Percentiles rank a stretch among this genome's conserved stretches.
phyloP scores from a whole-genome alignment of 2,113 vertebrate genomes.

The Acinonyx jubatus region DNA sequence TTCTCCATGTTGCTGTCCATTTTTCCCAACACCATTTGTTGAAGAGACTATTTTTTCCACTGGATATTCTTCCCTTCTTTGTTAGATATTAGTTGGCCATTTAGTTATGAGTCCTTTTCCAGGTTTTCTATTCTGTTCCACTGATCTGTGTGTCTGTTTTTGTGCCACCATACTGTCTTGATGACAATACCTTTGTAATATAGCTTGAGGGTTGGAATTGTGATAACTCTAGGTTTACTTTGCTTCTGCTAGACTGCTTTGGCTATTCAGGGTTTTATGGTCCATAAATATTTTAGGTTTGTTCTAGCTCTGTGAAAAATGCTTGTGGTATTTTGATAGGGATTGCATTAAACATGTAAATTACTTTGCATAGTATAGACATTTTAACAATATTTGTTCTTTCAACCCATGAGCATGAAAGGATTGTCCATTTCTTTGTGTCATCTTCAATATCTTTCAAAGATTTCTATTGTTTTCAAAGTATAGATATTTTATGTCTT shows the following conservation, averaged over 20 bases:
- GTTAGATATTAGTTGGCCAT: neutral
- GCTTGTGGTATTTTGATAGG: neutral
- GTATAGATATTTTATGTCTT: too few relatives aligned
- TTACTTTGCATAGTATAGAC: neutral
- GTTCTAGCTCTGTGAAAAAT: neutral
- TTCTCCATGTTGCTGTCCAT: neutral
- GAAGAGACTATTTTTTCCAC: neutral
- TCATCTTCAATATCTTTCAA: neutral
- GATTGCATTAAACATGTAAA: neutral
- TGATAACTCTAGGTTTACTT: neutral
- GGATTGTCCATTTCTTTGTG: neutral
- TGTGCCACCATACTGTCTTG: neutral
- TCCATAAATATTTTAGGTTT: neutral
- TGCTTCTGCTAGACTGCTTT: neutral
- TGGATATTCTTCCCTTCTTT: neutral
- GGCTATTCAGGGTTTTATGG: neutral
- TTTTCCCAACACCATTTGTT: neutral
- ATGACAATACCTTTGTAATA: neutral
- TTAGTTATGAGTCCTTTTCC: neutral
- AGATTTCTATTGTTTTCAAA: neutral
- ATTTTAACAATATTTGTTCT: neutral
- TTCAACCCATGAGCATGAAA: neutral
- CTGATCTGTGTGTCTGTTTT: neutral
- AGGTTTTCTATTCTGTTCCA: neutral
- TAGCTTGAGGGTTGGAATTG: neutral